Base-by-base conservation (phyloP, 2,113 vertebrate species). In the Aptenodytes patagonicus region DNA sequence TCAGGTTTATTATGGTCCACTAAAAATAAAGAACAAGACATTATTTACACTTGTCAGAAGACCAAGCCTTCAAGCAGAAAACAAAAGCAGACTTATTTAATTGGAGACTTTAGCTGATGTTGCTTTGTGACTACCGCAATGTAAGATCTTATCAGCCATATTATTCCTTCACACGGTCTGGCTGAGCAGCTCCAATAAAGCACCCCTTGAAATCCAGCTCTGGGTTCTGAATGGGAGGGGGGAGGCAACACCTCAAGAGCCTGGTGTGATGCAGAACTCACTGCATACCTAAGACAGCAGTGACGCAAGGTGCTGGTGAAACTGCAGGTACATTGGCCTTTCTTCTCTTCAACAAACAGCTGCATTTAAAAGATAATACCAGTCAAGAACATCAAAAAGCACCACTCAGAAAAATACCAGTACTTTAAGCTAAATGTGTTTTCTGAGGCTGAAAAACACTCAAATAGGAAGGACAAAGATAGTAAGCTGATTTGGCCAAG, bases 21-120 rank as follows among this genome's bases (percentile, higher is more conserved):
- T 85, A 90, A 90, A 89, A 76, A 55, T 61, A 68, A 83, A 83
- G 86, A 75, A 36, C 44, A 83, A 70, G 75, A 57, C 46, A 40
- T 83, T 86, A 76, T 22, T 19, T n/a, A 46, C 68, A 76, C 81
- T 76, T 40, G 47, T 44, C 77, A 62, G 62, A 62, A 94, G 68
- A 71, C 10, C 18, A 73, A 60, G 58, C 47, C 69, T 89, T 76
- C 82, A 72, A 83, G 68, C 34, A 57, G 40, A 36, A 79, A 89
- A 76, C 36, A 79, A 47, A 71, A 51, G 38, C 57, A 83, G 61
- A 34, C 8, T 65, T 72, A 69, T 40, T 66, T 83, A 68, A 62
- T 13, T 5, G 26, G 28, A 72, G 61, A 20, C 40, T n/a, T 77
- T 4, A 55, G 70, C 76, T 70, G 49, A 44, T 65, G 70, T 12